phyloP scores from a whole-genome alignment of 2,797 vertebrate species.

The Arvicola amphibius region DNA sequence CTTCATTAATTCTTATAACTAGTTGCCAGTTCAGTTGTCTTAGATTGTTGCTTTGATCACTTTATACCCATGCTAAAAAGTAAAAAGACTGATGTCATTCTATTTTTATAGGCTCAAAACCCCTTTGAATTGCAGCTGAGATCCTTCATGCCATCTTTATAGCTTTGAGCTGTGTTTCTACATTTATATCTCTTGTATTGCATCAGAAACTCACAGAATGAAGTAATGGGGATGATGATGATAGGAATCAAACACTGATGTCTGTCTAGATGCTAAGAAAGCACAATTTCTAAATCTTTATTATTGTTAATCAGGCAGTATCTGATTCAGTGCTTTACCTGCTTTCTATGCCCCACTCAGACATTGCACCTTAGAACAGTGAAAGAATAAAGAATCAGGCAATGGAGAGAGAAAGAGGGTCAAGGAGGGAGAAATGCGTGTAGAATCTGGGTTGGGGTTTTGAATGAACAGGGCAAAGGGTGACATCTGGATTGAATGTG shows the following conservation, averaged over 20 bases:
- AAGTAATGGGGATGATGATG: neutral
- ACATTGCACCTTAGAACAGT: neutral
- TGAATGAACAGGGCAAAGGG: neutral
- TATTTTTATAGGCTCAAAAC: constrained; percentile 32
- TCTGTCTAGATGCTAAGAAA: constrained; percentile 15
- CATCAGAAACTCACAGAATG: constrained; percentile 33
- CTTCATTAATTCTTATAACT: constrained; percentile 45
- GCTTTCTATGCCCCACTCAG: neutral
- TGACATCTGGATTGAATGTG: neutral
- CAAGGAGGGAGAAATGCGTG: neutral
- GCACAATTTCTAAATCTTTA: neutral
- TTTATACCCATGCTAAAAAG: constrained; percentile 23
- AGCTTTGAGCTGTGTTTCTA: neutral
- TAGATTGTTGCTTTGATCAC: constrained; percentile 4
- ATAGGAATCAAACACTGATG: neutral
- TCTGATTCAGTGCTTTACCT: constrained; percentile 33
- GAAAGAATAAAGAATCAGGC: constrained; percentile 6
- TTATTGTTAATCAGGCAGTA: constrained; percentile 13
- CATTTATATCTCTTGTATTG: neutral
- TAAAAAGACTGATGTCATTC: neutral
- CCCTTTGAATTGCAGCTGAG: constrained; percentile 10
- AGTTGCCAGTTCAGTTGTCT: constrained; percentile 28
- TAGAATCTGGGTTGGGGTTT: constrained; percentile 35
- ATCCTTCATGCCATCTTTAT: neutral
- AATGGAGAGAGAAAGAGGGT: neutral